Conservation (phyloP, 1,140 invertebrate species). For the Zaprionus lachaisei region DNA sequence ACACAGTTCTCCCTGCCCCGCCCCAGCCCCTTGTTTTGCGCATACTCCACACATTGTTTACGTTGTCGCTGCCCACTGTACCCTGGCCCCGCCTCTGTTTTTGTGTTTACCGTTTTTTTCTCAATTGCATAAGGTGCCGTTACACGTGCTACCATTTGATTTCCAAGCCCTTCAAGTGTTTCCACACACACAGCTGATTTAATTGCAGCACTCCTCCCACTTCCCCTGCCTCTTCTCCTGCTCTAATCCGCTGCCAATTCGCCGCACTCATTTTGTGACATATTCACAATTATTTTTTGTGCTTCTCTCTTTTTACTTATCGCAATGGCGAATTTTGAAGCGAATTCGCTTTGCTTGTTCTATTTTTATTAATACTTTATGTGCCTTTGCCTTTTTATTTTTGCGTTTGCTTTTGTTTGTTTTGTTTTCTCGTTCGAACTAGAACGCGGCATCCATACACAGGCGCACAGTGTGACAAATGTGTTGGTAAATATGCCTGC, state of each 20-base stretch:
- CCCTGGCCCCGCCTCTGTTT: not conserved
- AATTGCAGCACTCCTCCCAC: not conserved
- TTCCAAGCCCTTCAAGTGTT: slow-evolving; percentile 77
- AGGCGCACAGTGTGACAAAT: slow-evolving; percentile 61
- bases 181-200: slow-evolving; percentile 21
- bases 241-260: not conserved
- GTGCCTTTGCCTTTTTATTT: slow-evolving; percentile 49
- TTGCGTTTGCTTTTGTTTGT: slow-evolving; percentile 54
- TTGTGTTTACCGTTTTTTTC: slow-evolving; percentile 9
- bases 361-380: slow-evolving; percentile 72
- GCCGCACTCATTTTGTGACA: not conserved
- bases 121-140: slow-evolving; percentile 60
- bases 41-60: slow-evolving; percentile 42
- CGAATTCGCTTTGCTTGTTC: slow-evolving; percentile 40
- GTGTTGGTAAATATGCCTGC: not conserved
- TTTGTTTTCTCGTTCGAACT: slow-evolving; percentile 64
- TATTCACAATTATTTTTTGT: slow-evolving; percentile 1
- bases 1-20: not conserved
- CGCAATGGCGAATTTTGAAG: slow-evolving; percentile 40
- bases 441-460: slow-evolving; percentile 48
- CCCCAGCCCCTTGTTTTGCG: slow-evolving; percentile 13
- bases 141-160: slow-evolving; percentile 71
- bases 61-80: slow-evolving; percentile 22
- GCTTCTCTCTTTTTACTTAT: slow-evolving; percentile 22
- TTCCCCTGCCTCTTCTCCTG: not conserved